Conservation (phyloP, 2,888 invertebrate species). For the Lobophora halterata region DNA sequence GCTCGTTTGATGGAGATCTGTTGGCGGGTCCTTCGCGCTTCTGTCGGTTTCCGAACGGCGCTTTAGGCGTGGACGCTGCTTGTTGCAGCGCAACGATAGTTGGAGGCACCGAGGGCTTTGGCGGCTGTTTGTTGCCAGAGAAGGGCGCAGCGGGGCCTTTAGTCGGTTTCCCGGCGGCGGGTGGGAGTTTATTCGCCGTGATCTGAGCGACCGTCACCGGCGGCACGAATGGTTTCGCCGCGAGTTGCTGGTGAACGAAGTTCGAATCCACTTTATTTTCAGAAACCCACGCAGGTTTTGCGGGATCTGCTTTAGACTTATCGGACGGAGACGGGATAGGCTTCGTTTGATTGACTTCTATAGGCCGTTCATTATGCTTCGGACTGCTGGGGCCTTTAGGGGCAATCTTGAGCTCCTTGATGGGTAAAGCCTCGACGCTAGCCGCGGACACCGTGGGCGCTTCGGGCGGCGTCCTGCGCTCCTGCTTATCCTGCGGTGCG, state of each 20-base stretch:
- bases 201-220: slow-evolving; percentile 47
- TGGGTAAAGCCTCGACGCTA: slow-evolving; percentile 59
- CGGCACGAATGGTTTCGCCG: slow-evolving; percentile 55
- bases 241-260: slow-evolving; percentile 33
- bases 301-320: slow-evolving; percentile 56
- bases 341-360: slow-evolving; percentile 44
- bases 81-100: slow-evolving; percentile 71
- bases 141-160: slow-evolving; percentile 74
- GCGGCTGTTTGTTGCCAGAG: slow-evolving; percentile 63
- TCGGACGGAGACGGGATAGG: slow-evolving; percentile 44
- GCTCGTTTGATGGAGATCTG: slow-evolving; percentile 64
- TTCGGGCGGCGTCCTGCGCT: slow-evolving; percentile 45
- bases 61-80: slow-evolving; percentile 65
- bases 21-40: slow-evolving; percentile 65
- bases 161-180: slow-evolving; percentile 50
- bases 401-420: slow-evolving; percentile 71
- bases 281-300: slow-evolving; percentile 59
- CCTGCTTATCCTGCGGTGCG: slow-evolving; percentile 54
- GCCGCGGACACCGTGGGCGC: slow-evolving; percentile 44
- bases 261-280: slow-evolving; percentile 44
- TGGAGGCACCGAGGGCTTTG: slow-evolving; percentile 68
- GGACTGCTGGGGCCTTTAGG: slow-evolving; percentile 60
- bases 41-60: slow-evolving; percentile 72
- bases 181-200: slow-evolving; percentile 49
- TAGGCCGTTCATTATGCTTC: slow-evolving; percentile 54